Conservation (phyloP, 2,888 invertebrate species). For the Pemphredon lugubris region DNA sequence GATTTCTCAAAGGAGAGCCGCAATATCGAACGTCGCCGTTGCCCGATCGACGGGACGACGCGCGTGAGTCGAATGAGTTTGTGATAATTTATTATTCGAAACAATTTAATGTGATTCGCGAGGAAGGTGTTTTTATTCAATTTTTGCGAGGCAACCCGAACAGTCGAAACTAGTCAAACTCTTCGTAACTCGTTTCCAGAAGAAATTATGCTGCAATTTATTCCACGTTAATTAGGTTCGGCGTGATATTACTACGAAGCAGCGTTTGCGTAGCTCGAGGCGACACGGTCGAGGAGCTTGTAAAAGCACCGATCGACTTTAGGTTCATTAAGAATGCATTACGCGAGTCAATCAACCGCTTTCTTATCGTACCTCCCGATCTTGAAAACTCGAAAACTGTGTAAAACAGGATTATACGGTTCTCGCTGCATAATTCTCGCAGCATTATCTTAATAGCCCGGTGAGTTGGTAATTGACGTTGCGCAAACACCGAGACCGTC, state of each 20-base stretch:
- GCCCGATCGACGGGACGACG: no score
- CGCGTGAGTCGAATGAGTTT: no score
- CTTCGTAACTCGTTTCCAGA: constrained; percentile 1
- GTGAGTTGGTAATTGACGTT: constrained; percentile 30
- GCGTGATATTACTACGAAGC: constrained; percentile 39
- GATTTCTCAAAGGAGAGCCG: no score
- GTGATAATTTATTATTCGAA: no score
- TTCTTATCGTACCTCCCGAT: constrained; percentile 57
- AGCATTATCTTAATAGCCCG: constrained; percentile 24
- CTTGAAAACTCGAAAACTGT: constrained; percentile 29
- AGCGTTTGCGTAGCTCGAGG: constrained; percentile 19
- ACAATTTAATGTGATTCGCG: no score
- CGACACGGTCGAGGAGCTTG: constrained; percentile 19
- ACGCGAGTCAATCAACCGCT: constrained; percentile 54
- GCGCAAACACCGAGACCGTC: background rate
- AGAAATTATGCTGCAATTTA: constrained; percentile 43
- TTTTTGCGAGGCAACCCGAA: no score
- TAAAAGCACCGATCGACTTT: constrained; percentile 42
- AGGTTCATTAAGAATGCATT: constrained; percentile 58
- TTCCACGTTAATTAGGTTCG: constrained; percentile 51
- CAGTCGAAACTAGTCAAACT: constrained; percentile 27
- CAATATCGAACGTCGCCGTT: no score
- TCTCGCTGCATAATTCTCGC: constrained; percentile 12
- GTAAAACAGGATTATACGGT: constrained; percentile 44
- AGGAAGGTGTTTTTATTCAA: no score